Percentiles rank a stretch among this genome's conserved stretches.
These are phyloP conservation scores for Rynchops niger DNA, from an alignment of 2,113 vertebrate species.

Conservation along the genomic window DNA sequence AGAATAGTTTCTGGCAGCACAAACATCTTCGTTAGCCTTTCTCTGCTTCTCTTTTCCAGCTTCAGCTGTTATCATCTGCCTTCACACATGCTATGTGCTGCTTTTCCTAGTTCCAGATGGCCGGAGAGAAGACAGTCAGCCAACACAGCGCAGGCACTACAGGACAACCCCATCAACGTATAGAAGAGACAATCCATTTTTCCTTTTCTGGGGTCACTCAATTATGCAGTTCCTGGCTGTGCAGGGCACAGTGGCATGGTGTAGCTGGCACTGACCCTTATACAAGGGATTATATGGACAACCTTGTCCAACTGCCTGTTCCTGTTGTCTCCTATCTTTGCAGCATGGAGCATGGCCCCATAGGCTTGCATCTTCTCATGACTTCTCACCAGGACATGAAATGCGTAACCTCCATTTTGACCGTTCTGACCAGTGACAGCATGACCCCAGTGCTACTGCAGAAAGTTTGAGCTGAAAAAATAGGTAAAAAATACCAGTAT, in stretches of 20 bases:
- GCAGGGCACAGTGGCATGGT: background rate
- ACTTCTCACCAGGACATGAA: background rate
- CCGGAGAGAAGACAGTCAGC: background rate
- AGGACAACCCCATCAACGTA: background rate
- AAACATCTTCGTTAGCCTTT: background rate
- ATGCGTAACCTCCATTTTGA: background rate
- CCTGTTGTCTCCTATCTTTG: background rate
- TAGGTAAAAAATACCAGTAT: background rate
- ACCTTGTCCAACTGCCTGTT: background rate
- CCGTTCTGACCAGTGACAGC: background rate
- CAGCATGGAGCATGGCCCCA: background rate
- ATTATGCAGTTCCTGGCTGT: fast-evolving
- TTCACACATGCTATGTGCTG: background rate
- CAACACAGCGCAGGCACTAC: background rate
- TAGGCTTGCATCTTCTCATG: background rate
- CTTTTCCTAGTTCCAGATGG: background rate
- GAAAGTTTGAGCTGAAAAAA: background rate
- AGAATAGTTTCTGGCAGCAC: background rate
- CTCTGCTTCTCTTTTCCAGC: constrained; percentile 3
- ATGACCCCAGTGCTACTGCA: background rate
- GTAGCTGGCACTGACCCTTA: background rate
- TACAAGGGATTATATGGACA: background rate
- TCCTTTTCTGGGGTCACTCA: background rate
- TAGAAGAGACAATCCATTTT: background rate
- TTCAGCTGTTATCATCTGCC: constrained; percentile 38